Evolutionary conservation across 2,797 vertebrate species (phyloP).

Genomic region (Pseudomugil gertrudae): DNA sequence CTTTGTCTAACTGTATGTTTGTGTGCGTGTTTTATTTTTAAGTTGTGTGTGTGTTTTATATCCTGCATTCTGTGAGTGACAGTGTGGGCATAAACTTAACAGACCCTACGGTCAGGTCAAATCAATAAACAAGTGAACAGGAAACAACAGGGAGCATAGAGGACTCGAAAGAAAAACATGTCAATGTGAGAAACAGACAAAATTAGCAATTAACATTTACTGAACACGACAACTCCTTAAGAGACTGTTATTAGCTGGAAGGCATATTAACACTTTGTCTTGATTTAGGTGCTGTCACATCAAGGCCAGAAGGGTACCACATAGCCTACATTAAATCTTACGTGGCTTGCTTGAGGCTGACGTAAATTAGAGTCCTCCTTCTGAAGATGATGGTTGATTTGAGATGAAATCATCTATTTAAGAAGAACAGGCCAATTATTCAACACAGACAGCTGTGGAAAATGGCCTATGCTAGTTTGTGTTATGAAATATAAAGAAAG

Average conservation of each 20-base stretch:
- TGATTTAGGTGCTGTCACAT: conserved; percentile 42
- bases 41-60: conserved; percentile 9
- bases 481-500: neutral
- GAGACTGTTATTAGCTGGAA: conserved; percentile 44
- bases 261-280: conserved; percentile 27
- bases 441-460: neutral
- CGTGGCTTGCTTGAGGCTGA: conserved; percentile 2
- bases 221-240: conserved; percentile 46
- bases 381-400: conserved; percentile 6
- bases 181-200: conserved; percentile 16
- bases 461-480: conserved; percentile 3
- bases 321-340: conserved; percentile 9
- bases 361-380: neutral
- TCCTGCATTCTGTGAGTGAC: conserved; percentile 34
- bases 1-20: neutral
- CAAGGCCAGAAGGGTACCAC: conserved; percentile 12
- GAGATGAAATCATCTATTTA: conserved; percentile 1
- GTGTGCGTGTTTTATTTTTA: too few species aligned
- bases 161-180: conserved; percentile 4
- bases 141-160: conserved; percentile 16
- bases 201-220: conserved; percentile 27
- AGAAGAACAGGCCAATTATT: conserved; percentile 2
- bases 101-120: conserved; percentile 29
- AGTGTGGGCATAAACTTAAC: conserved; percentile 31
- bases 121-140: conserved; percentile 43